Conservation (phyloP, 2,888 invertebrate genomes). For the Pemphredon lugubris region DNA sequence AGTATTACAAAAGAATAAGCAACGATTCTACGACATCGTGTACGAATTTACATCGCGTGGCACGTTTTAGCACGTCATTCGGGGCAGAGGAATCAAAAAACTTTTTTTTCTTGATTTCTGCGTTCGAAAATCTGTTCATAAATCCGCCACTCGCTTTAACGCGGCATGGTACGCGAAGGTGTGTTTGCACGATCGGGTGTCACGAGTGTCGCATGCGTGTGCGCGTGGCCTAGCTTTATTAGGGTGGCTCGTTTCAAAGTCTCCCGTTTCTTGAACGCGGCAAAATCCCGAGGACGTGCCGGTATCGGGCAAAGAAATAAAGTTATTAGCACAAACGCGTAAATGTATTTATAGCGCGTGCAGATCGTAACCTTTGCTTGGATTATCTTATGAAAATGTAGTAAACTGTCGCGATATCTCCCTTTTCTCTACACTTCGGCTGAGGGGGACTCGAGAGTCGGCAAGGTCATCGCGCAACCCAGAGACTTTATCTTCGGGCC, state of each 20-base stretch:
- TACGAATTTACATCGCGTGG: conserved; percentile 4
- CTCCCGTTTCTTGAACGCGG: no score
- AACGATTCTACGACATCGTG: neutral
- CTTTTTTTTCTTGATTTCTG: no score
- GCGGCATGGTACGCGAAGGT: no score
- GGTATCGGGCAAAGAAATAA: no score
- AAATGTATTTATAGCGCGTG: conserved; percentile 8
- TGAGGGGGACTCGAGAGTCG: conserved; percentile 11
- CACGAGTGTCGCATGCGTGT: no score
- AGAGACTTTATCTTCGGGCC: conserved; percentile 43
- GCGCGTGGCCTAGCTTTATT: no score
- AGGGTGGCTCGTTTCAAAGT: no score
- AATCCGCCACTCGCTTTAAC: no score
- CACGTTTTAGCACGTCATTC: neutral
- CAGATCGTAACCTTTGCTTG: neutral
- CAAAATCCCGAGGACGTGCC: no score
- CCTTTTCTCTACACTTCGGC: conserved; percentile 23
- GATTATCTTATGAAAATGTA: conserved; percentile 48
- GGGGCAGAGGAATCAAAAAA: no score
- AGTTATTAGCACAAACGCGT: conserved; percentile 18
- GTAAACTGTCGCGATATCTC: conserved; percentile 23
- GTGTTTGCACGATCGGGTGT: no score
- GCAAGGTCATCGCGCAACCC: conserved; percentile 46
- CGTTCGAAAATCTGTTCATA: no score
- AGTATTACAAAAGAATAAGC: conserved; percentile 13